A percentile compares a stretch with the other conserved stretches of the same genome.
These are phyloP conservation scores for Trichoplax adhaerens DNA, from an alignment of 37 sponge, comb jelly and placozoan species.

Conservation along the genomic window DNA sequence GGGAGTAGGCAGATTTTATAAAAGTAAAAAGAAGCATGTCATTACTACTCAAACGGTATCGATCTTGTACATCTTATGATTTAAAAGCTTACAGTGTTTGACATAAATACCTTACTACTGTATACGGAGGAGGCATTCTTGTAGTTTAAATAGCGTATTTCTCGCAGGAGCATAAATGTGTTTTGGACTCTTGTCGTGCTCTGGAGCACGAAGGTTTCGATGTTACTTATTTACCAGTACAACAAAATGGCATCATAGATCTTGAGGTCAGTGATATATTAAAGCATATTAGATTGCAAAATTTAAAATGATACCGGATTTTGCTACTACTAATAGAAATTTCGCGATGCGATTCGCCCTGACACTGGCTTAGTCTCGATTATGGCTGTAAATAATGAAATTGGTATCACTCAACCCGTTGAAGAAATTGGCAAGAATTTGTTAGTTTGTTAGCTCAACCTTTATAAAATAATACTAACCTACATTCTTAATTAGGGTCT, in stretches of 20 bases:
- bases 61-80: not conserved
- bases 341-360: conserved; percentile 47
- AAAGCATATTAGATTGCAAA: no score
- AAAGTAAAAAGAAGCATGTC: conserved; percentile 81
- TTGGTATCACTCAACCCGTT: conserved; percentile 89
- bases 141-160: not conserved
- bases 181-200: conserved; percentile 88
- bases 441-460: not conserved
- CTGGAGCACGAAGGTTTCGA: conserved; percentile 84
- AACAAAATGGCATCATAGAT: conserved; percentile 66
- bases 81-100: not conserved
- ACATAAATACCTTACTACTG: not conserved
- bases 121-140: not conserved
- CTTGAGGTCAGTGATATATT: conserved; percentile 35
- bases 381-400: conserved; percentile 97
- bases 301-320: not conserved
- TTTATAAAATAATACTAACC: not conserved
- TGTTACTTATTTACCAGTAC: conserved; percentile 93
- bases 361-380: conserved; percentile 76
- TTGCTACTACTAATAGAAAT: conserved; percentile 14
- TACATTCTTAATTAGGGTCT: conserved; percentile 23
- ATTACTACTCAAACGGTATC: conserved; percentile 84
- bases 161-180: conserved; percentile 95
- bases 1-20: conserved; percentile 82
- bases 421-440: conserved; percentile 53